A percentile compares a stretch with the other conserved stretches of the same genome.
phyloP scores from a whole-genome alignment of 2,888 invertebrate species.

The Eudasyphora cyanicolor region DNA sequence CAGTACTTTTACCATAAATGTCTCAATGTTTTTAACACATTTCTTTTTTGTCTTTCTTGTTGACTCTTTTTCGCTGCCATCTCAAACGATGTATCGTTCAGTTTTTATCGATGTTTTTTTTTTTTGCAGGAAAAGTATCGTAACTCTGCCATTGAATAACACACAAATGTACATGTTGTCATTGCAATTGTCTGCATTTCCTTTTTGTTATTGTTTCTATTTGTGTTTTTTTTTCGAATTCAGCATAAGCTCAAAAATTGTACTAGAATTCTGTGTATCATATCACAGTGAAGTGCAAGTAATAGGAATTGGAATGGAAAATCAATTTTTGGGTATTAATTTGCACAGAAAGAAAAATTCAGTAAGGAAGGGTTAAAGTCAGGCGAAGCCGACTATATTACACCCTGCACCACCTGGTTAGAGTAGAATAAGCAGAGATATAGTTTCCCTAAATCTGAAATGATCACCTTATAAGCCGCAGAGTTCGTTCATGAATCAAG shows the following conservation, averaged over 20 bases:
- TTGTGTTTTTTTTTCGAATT: conserved; percentile 43
- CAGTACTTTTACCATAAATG: conserved; percentile 65
- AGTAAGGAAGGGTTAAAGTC: too few species aligned
- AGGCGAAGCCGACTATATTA: too few species aligned
- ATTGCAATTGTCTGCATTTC: conserved; percentile 51
- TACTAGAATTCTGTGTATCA: not conserved
- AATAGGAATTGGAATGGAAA: too few species aligned
- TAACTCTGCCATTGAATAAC: conserved; percentile 37
- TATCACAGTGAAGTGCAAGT: not conserved
- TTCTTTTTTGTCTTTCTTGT: conserved; percentile 7
- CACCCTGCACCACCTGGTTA: too few species aligned
- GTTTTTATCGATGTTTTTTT: conserved; percentile 40
- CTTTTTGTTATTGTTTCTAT: conserved; percentile 17
- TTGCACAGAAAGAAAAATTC: too few species aligned
- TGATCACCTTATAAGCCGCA: too few species aligned
- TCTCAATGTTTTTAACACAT: conserved; percentile 57
- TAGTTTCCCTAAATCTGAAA: too few species aligned
- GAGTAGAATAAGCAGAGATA: too few species aligned
- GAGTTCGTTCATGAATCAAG: too few species aligned
- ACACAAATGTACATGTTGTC: not conserved
- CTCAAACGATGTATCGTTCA: not conserved
- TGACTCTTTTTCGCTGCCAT: not conserved
- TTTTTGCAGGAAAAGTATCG: not conserved
- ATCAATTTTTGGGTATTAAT: too few species aligned
- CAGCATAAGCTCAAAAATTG: conserved; percentile 33